A percentile compares a stretch with the other conserved stretches of the same genome.
These are phyloP conservation scores for Drosophila pectinifera DNA, from an alignment of 1,140 invertebrate species.

Conservation along the genomic window DNA sequence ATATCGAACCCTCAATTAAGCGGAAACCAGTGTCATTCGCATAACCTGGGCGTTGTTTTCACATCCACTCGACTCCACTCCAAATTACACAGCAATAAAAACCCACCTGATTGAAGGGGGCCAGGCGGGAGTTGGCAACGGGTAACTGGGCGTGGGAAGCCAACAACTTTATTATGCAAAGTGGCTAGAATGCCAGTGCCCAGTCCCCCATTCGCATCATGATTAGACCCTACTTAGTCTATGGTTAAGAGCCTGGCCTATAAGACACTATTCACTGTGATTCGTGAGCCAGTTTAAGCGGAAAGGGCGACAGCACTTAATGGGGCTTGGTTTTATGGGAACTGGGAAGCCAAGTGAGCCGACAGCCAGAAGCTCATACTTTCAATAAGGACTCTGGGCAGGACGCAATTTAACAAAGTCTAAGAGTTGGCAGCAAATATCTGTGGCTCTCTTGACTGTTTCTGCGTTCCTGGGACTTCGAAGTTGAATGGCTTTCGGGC, in stretches of 20 bases:
- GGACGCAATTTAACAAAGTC: no score
- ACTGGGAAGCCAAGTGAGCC: slow-evolving; percentile 4
- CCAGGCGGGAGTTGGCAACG: not conserved
- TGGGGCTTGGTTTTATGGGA: slow-evolving; percentile 30
- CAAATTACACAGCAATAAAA: slow-evolving; percentile 56
- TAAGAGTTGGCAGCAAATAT: no score
- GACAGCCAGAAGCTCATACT: no score
- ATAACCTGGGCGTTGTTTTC: slow-evolving; percentile 31
- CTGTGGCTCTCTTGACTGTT: not conserved
- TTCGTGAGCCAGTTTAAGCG: slow-evolving; percentile 25
- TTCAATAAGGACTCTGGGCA: no score
- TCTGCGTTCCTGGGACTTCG: no score
- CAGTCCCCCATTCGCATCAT: slow-evolving; percentile 43
- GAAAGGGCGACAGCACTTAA: slow-evolving; percentile 24
- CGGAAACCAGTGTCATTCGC: slow-evolving; percentile 42
- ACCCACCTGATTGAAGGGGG: slow-evolving; percentile 53
- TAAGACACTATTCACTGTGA: no score
- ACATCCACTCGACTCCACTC: not conserved
- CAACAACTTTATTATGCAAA: slow-evolving; percentile 77
- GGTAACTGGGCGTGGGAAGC: slow-evolving; percentile 61
- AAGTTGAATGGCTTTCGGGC: slow-evolving; percentile 3
- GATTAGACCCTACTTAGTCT: slow-evolving; percentile 59
- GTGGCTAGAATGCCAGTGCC: slow-evolving; percentile 44
- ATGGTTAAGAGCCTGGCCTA: slow-evolving; percentile 23
- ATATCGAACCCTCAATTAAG: slow-evolving; percentile 49